phyloP scores from a whole-genome alignment of 1,140 invertebrate genomes.

The Drosophila subpulchrella region DNA sequence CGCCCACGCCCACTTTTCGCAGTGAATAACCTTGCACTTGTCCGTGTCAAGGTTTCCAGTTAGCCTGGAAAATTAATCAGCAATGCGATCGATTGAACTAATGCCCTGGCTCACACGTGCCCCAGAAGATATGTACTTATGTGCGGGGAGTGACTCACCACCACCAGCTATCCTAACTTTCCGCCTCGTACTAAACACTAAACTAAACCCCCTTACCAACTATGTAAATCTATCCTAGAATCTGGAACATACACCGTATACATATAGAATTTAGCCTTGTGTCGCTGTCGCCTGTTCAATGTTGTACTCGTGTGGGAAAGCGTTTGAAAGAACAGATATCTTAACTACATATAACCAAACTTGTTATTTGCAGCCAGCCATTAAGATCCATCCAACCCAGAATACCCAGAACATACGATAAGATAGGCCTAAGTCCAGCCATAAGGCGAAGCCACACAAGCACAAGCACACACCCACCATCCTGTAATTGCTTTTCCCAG shows the following conservation, averaged over 20 bases:
- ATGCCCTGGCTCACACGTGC: slow-evolving; percentile 10
- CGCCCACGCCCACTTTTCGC: neutral
- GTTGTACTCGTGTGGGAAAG: slow-evolving; percentile 41
- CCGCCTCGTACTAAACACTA: slow-evolving; percentile 16
- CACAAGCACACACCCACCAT: slow-evolving; percentile 42
- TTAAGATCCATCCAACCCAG: slow-evolving; percentile 48
- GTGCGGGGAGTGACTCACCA: slow-evolving; percentile 31
- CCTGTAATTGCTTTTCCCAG: slow-evolving; percentile 60
- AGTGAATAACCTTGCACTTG: slow-evolving; percentile 33
- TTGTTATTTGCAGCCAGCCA: slow-evolving; percentile 53
- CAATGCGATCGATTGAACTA: slow-evolving; percentile 50
- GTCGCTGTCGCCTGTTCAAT: slow-evolving; percentile 35
- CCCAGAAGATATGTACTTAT: slow-evolving; percentile 1
- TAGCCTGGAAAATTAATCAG: slow-evolving; percentile 49
- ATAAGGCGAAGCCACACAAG: slow-evolving; percentile 55
- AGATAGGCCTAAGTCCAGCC: slow-evolving; percentile 13
- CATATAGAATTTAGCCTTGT: slow-evolving; percentile 14
- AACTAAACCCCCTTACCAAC: slow-evolving; percentile 10
- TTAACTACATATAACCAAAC: slow-evolving; percentile 35
- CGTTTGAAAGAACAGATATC: slow-evolving; percentile 17
- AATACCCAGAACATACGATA: slow-evolving; percentile 35
- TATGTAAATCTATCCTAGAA: slow-evolving; percentile 32
- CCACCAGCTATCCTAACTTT: slow-evolving; percentile 21
- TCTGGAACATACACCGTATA: slow-evolving; percentile 4
- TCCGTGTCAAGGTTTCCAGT: slow-evolving; percentile 35